Evolutionary conservation across 2,888 invertebrate species (phyloP), one percentile per base, ranked within the genome.

Genomic region (Hypsopygia costalis): DNA sequence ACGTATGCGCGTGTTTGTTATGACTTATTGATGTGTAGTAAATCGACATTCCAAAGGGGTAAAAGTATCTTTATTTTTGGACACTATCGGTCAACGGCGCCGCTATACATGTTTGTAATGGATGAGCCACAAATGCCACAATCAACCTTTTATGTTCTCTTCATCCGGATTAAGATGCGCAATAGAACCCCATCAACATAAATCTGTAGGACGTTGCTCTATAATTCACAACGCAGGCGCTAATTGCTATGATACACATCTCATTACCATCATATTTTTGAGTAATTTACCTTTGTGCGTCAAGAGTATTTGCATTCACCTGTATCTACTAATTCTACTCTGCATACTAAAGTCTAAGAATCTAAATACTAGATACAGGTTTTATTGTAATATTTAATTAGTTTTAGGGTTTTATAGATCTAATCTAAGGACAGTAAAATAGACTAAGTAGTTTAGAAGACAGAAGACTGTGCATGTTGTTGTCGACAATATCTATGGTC

Each of bases 31-130:
- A 61, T 52, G 63, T 57, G 58, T 56, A 58, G 49, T 62, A 60
- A 60, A 75, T 70, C 67, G 53, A 65, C 78, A 79, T 79, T 77
- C 79, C 75, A 50, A 52, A 58, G 66, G 69, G 66, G 69, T 67
- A 64, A 69, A 51, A 50, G 62, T 61, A 62, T 58, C 56, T 59
- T 56, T 78, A 81, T 80, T 77, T 80, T 76, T 52, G 72, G 65
- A 69, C 51, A 58, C 53, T 65, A 72, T 71, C 69, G 62, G 66
- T 68, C 61, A 58, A 58, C 62, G 58, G 46, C 46, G 40, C 35
- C 43, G 41, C 40, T 37, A 33, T 20, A 36, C 36, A 41, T 22
- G 30, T 16, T 6, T 31, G 30, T 31, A 29, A 32, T 38, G 32
- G 25, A 16, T 3, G 25, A 25, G 25, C 25, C 7, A 25, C 9